Evolutionary conservation across 2,797 vertebrate genomes (phyloP).

Genomic region (Natrix natrix): DNA sequence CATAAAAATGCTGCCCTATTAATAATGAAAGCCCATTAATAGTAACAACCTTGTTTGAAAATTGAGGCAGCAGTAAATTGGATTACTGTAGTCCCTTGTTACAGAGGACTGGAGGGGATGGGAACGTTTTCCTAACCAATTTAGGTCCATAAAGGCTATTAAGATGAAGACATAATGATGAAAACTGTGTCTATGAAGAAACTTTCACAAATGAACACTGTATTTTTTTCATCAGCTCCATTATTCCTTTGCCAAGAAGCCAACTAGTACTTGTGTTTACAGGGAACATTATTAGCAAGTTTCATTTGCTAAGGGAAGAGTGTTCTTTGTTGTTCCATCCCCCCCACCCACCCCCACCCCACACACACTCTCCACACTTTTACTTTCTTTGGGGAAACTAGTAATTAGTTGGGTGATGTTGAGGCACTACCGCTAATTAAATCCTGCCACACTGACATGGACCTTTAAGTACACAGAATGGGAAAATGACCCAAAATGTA

Average conservation of each 20-base stretch:
- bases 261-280: conserved; percentile 31
- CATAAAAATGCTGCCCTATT: conserved; percentile 23
- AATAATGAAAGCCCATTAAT: conserved; percentile 38
- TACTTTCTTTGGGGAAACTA: conserved; percentile 19
- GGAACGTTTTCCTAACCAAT: conserved; percentile 23
- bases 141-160: conserved; percentile 17
- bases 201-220: not conserved
- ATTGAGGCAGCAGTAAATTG: conserved; percentile 34
- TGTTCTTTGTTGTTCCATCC: not conserved
- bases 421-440: conserved; percentile 42
- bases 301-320: conserved; percentile 40
- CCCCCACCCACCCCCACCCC: not conserved
- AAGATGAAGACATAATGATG: conserved; percentile 10
- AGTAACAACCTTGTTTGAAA: conserved; percentile 29
- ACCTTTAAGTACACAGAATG: conserved; percentile 37
- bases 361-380: not conserved
- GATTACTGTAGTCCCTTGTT: conserved; percentile 27
- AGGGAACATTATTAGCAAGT: conserved; percentile 46
- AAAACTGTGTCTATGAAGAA: conserved; percentile 11
- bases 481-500: conserved; percentile 36
- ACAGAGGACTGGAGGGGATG: conserved; percentile 12
- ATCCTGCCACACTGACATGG: conserved; percentile 39
- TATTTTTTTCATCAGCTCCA: conserved; percentile 9
- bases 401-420: conserved; percentile 37
- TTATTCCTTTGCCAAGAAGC: conserved; percentile 28